Base-by-base conservation (phyloP, 2,113 vertebrate species). In the Macrotis lagotis region DNA sequence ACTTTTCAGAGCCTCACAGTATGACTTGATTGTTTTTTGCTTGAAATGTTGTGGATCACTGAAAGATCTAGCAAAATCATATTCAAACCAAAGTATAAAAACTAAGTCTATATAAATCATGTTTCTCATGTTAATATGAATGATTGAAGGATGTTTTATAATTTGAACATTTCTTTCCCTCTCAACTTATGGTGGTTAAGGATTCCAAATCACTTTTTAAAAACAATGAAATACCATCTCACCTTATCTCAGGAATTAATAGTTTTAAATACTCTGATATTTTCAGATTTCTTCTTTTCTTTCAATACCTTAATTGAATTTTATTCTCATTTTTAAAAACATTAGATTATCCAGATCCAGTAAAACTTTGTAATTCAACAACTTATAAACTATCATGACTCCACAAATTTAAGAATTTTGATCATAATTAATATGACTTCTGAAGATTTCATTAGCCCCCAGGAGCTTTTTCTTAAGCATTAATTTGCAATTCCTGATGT, bases 211-310 rank as follows among this genome's bases (percentile, higher is more conserved):
- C 6, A 83, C n/a, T 83, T 83, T 83, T 83, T 16, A 83, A 83
- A 44, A 83, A 44, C 16, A 83, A 83, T 83, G 16, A n/a, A 44
- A n/a, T 83, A 7, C n/a, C 16, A 83, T 44, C 16, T 44, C n/a
- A 44, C 16, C 8, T 83, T 83, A 37, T 83, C 19, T 37, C 25
- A 55, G 25, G 28, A 55, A 8, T 55, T 66, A 66, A 31, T 66
- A 25, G 8, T 25, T 53, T 37, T 66, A 66, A 37, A 37, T 37
- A 37, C 31, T 66, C 55, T 94, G 49, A 25, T 89, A 7, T 90
- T 89, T 90, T 95, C 52, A 91, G 25, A 94, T 53, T 96, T 94
- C 74, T 93, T 55, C 48, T 92, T 93, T 90, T 26, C 89, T 95
- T 96, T 96, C 25, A 37, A 44, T 94, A 49, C 1, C 10, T 92